phyloP scores from a whole-genome alignment of 2,888 invertebrate species.

The Amiota communis region DNA sequence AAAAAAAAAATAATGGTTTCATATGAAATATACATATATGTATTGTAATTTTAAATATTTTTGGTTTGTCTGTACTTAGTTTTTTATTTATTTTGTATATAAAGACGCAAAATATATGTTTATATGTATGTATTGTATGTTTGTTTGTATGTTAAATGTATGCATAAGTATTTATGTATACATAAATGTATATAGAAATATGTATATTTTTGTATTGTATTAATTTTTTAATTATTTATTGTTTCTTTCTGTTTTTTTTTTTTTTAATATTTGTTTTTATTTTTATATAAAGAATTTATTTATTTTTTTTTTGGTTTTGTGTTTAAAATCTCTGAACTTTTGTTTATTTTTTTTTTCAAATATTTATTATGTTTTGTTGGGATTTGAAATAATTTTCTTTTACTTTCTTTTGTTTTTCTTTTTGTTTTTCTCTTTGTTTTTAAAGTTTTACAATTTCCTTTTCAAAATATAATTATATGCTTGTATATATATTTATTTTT shows the following conservation, averaged over 20 bases:
- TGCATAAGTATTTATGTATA: background rate
- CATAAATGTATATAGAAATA: slow-evolving; percentile 39
- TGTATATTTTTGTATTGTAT: slow-evolving; percentile 37
- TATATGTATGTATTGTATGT: slow-evolving; percentile 38
- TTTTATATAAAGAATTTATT: slow-evolving; percentile 9
- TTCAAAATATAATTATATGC: slow-evolving; percentile 61
- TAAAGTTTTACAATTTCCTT: slow-evolving; percentile 53
- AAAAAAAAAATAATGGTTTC: slow-evolving; percentile 46
- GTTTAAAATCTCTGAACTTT: slow-evolving; percentile 35
- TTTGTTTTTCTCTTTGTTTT: slow-evolving; percentile 26
- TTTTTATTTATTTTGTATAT: slow-evolving; percentile 45
- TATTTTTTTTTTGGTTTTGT: slow-evolving; percentile 20
- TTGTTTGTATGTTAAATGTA: slow-evolving; percentile 31
- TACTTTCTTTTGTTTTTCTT: slow-evolving; percentile 24
- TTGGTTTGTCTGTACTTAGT: background rate
- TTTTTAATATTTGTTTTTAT: slow-evolving; percentile 38
- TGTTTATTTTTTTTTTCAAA: slow-evolving; percentile 11
- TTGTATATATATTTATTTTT: background rate
- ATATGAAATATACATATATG: slow-evolving; percentile 7
- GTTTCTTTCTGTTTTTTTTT: slow-evolving; percentile 20
- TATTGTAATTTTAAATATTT: background rate
- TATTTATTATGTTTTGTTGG: slow-evolving; percentile 43
- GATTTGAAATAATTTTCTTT: slow-evolving; percentile 52
- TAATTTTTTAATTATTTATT: slow-evolving; percentile 15
- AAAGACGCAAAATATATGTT: slow-evolving; percentile 63